Percentiles rank a stretch among this genome's conserved stretches.
These are phyloP conservation scores for Hydriomena furcata DNA, from an alignment of 2,888 invertebrate genomes.

Conservation along the genomic window DNA sequence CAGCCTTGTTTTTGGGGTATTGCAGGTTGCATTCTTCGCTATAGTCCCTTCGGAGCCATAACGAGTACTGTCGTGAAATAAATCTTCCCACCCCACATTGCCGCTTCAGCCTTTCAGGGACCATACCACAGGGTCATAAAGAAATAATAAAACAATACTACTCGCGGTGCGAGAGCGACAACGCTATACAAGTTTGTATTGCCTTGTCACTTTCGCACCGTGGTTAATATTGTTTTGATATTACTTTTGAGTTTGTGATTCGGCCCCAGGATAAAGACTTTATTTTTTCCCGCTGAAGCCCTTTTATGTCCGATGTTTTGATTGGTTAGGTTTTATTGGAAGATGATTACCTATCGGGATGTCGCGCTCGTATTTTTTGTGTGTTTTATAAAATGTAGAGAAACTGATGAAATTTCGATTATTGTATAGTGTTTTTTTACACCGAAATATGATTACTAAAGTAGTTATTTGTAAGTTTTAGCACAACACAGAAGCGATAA, in stretches of 20 bases:
- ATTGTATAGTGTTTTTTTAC: no score
- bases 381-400: constrained; percentile 4
- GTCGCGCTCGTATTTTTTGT: constrained; percentile 2
- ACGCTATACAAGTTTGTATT: no score
- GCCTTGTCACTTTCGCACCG: no score
- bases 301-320: constrained; percentile 50
- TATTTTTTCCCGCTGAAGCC: constrained; percentile 73
- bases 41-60: constrained; percentile 75
- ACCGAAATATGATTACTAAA: no score
- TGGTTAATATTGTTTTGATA: no score
- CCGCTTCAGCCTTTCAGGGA: constrained; percentile 68
- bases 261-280: constrained; percentile 79
- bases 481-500: no score
- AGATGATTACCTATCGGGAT: constrained; percentile 46
- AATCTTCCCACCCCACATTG: constrained; percentile 74
- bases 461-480: no score
- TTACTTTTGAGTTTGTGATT: no score
- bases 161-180: no score
- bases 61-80: constrained; percentile 78
- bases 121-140: no score
- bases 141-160: no score
- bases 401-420: not conserved
- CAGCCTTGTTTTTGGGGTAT: constrained; percentile 41
- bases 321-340: constrained; percentile 52
- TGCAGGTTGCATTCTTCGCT: constrained; percentile 69